These are phyloP conservation scores for Heliconius ismenius DNA, from an alignment of 2,888 invertebrate species.

Conservation along the genomic window DNA sequence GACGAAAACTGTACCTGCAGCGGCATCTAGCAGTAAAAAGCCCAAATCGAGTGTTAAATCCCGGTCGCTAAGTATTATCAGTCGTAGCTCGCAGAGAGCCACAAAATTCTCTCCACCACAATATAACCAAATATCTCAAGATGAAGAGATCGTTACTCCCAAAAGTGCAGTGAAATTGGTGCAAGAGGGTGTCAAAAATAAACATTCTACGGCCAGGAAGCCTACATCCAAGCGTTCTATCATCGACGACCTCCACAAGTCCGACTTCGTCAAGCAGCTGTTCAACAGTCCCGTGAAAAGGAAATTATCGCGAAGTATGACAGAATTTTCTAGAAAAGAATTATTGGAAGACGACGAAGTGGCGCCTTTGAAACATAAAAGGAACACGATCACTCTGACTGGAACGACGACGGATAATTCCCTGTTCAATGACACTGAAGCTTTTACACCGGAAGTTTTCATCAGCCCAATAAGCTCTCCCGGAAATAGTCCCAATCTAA, in stretches of 20 bases:
- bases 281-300: slow-evolving; percentile 77
- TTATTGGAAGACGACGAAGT: slow-evolving; percentile 56
- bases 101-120: slow-evolving; percentile 43
- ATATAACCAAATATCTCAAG: slow-evolving; percentile 49
- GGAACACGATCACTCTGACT: slow-evolving; percentile 53
- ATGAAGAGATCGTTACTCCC: slow-evolving; percentile 64
- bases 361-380: slow-evolving; percentile 46
- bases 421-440: slow-evolving; percentile 50
- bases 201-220: slow-evolving; percentile 76
- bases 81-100: slow-evolving; percentile 45
- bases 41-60: slow-evolving; percentile 49
- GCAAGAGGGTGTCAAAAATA: slow-evolving; percentile 71
- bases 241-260: slow-evolving; percentile 71
- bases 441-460: slow-evolving; percentile 62
- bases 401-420: slow-evolving; percentile 53
- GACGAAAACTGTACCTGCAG: not conserved
- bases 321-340: slow-evolving; percentile 64
- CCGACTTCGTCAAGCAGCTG: slow-evolving; percentile 70
- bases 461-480: slow-evolving; percentile 66
- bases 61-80: slow-evolving; percentile 45
- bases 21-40: slow-evolving; percentile 42
- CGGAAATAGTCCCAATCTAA: slow-evolving; percentile 54
- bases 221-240: slow-evolving; percentile 73
- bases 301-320: slow-evolving; percentile 77
- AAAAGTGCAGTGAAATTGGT: slow-evolving; percentile 62